Evolutionary conservation across 2,797 vertebrate species (phyloP).

Genomic region (Cirrhinus molitorella): DNA sequence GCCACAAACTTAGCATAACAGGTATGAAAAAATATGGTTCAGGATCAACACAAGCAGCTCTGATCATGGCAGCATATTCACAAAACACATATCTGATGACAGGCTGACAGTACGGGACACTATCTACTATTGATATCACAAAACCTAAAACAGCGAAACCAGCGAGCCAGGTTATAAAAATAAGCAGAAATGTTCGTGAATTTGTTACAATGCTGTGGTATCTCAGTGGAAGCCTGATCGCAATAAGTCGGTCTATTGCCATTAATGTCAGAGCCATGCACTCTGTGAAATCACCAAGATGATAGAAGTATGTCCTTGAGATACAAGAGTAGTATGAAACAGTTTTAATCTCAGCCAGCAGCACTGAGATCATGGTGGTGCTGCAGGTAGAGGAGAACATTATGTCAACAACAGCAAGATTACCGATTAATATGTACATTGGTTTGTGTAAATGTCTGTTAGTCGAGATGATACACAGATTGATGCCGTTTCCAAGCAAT

Average conservation of each 20-base stretch:
- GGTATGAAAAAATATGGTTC: conserved; percentile 46
- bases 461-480: conserved; percentile 52
- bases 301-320: conserved; percentile 52
- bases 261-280: conserved; percentile 58
- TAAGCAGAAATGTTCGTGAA: conserved; percentile 19
- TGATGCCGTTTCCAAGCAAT: conserved; percentile 44
- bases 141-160: background rate
- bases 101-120: conserved; percentile 59
- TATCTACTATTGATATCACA: background rate
- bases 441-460: conserved; percentile 55
- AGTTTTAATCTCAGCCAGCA: conserved; percentile 52
- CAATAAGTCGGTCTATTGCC: conserved; percentile 54
- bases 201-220: conserved; percentile 59
- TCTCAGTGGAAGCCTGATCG: conserved; percentile 54
- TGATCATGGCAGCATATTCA: conserved; percentile 45
- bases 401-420: conserved; percentile 56
- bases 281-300: conserved; percentile 51
- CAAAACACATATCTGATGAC: conserved; percentile 57
- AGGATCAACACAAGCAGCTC: conserved; percentile 60
- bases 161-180: conserved; percentile 49
- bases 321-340: conserved; percentile 34
- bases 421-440: conserved; percentile 47
- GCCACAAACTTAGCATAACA: conserved; percentile 7
- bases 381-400: conserved; percentile 51
- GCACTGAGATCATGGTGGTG: conserved; percentile 55